Evolutionary conservation across 2,888 invertebrate genomes (phyloP).

Genomic region (Microplitis manilae): DNA sequence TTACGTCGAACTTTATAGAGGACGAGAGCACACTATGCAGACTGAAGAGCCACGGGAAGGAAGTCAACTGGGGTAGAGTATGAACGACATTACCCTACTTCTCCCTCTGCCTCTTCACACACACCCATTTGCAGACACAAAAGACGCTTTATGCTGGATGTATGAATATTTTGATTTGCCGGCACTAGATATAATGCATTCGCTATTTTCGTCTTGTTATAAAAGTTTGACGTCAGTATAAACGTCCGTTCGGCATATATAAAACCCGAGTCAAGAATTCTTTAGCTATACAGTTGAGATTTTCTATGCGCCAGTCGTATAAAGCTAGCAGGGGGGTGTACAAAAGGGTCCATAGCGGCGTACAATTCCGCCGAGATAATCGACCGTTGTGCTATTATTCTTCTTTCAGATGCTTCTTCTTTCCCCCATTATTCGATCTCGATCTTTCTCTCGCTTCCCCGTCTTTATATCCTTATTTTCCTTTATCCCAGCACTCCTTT

Average conservation of each 20-base stretch:
- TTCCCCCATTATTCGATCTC: background rate
- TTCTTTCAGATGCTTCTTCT: slow-evolving; percentile 7
- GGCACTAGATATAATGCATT: slow-evolving; percentile 51
- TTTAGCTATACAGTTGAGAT: slow-evolving; percentile 27
- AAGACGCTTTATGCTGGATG: slow-evolving; percentile 35
- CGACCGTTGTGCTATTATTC: slow-evolving; percentile 28
- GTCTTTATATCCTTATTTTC: slow-evolving; percentile 5
- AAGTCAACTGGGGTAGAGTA: background rate
- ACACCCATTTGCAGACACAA: slow-evolving; percentile 1
- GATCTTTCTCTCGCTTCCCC: background rate
- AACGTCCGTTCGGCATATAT: slow-evolving; percentile 43
- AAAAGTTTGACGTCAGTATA: slow-evolving; percentile 42
- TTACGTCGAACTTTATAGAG: slow-evolving; percentile 42
- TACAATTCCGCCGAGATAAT: slow-evolving; percentile 43
- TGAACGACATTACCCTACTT: background rate
- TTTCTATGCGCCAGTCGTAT: slow-evolving; percentile 11
- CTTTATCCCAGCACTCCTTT: slow-evolving; percentile 5
- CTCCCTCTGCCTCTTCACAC: background rate
- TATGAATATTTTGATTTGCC: slow-evolving; percentile 45
- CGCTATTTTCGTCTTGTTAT: slow-evolving; percentile 48
- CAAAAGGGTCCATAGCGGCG: slow-evolving; percentile 44
- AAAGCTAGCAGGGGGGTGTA: slow-evolving; percentile 12
- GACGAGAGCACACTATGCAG: slow-evolving; percentile 23
- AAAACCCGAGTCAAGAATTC: slow-evolving; percentile 29
- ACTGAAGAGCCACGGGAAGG: background rate